Evolutionary conservation across 2,888 invertebrate genomes (phyloP), one percentile per base, ranked within the genome.

Genomic region (Epistrophe eligans): DNA sequence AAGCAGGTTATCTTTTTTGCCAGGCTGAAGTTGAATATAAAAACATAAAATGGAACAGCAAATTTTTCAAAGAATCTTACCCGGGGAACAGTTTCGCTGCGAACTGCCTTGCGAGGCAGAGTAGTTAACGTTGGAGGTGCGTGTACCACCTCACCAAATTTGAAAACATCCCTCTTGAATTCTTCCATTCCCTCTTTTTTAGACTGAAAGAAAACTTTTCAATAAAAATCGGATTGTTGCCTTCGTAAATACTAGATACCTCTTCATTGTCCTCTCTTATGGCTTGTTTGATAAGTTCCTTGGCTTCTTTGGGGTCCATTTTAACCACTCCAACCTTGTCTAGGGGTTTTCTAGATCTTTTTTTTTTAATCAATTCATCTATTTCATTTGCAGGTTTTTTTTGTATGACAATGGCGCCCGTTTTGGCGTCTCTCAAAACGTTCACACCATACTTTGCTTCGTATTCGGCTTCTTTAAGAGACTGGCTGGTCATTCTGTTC

Each of bases 121-220:
- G 93, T 91, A 52, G 91, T 93, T 50, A 97, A 93, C 71, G 94
- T 92, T 43, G 97, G 97, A 76, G 97, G 97, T 70, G 94, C 96
- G 92, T 96, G 95, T 4, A 94, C 95, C 67, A 95, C 94, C 91
- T 97, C 97, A 0, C 97, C 97, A 93, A 97, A 97, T 90, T 94
- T 91, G 28, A 97, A 94, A 62, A 94, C 93, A 92, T 97, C 97
- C 89, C 93, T 94, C 82, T 92, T 93, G 90, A 94, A 94, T 70
- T 95, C 95, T 48, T 82, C 28, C 3, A 60, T 60, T 7, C 10
- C 90, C 28, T 92, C 90, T 52, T 91, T 89, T 66, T 90, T 73
- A 66, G 89, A 90, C 89, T 89, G 81, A 35, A 62, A 70, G 4
- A 35, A 40, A 19, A 7, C n/a, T 17, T 1, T 5, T 15, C 43